phyloP scores from a whole-genome alignment of 1,140 invertebrate genomes.

The Sipha flava region DNA sequence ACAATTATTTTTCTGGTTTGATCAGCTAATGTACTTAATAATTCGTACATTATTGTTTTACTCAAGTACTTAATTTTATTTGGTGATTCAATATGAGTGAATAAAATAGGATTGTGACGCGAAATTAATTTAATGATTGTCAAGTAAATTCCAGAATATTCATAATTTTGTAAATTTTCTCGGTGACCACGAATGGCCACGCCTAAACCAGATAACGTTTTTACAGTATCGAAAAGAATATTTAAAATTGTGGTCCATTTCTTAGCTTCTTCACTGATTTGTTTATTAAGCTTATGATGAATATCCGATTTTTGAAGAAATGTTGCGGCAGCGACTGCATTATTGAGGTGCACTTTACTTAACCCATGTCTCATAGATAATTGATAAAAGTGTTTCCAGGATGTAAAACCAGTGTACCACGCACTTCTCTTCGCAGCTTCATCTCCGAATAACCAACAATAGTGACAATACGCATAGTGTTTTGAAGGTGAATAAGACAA shows the following conservation, averaged over 20 bases:
- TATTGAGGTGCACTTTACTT: neutral
- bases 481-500: neutral
- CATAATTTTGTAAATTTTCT: neutral
- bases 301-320: neutral
- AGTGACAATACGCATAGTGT: slow-evolving; percentile 22
- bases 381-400: neutral
- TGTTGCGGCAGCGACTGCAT: neutral
- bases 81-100: neutral
- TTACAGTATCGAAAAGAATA: slow-evolving; percentile 8
- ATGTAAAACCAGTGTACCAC: neutral
- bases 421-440: neutral
- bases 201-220: neutral
- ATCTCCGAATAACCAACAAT: slow-evolving; percentile 1
- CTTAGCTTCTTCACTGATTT: neutral
- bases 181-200: neutral
- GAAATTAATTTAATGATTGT: neutral
- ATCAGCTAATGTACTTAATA: too few relatives aligned
- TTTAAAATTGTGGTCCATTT: neutral
- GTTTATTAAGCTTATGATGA: neutral
- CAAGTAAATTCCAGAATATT: neutral
- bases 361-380: neutral
- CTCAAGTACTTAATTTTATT: neutral
- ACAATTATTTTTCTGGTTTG: neutral
- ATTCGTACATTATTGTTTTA: too few relatives aligned
- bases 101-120: neutral